Evolutionary conservation across 2,888 invertebrate genomes (phyloP), one percentile per base, ranked within the genome.

Genomic region (Rotaria magnacalcarata): DNA sequence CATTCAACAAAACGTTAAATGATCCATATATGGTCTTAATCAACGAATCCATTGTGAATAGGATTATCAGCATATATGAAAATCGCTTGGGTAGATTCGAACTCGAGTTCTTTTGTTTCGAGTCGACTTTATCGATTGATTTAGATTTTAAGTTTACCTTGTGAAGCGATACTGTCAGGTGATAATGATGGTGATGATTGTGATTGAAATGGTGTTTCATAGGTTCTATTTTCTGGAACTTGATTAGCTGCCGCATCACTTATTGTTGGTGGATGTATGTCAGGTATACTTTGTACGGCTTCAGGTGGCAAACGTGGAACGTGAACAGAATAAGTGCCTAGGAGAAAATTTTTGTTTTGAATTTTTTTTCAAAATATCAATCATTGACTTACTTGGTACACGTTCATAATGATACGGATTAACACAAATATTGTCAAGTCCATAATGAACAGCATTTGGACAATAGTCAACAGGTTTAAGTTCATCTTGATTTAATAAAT

Each of bases 391-490:
- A 67, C 67, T 34, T 27, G 67, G 67, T n/a, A 67, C 27, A 27
- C 86, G 86, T 2, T 60, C 75, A 91, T 99, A 99, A 92, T 99
- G 99, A 92, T 99, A 99, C 0, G 99, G 99, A 92, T 99, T 99
- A 89, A 99, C 98, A 93, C 99, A 99, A 86, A 99, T 97, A 34
- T 41, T 85, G 56, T 86, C 85, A 41, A 41, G 21, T 50, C 10
- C 3, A 41, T 41, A 41, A 21, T 84, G 41, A 34, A n/a, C 24
- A 54, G 67, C 84, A 52, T 74, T 67, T 52, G n/a, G 54, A 47
- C 86, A 86, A 85, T 85, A 41, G 34, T 54, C 56, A 8, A 86
- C 67, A 19, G 85, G 50, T 60, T 86, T 86, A 21, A 86, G 60
- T 60, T 86, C 86, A 27, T 84, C 84, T 43, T 54, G 54, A 58